Conservation (phyloP, 2,888 invertebrate species). For the Aproaerema taeniolella region DNA sequence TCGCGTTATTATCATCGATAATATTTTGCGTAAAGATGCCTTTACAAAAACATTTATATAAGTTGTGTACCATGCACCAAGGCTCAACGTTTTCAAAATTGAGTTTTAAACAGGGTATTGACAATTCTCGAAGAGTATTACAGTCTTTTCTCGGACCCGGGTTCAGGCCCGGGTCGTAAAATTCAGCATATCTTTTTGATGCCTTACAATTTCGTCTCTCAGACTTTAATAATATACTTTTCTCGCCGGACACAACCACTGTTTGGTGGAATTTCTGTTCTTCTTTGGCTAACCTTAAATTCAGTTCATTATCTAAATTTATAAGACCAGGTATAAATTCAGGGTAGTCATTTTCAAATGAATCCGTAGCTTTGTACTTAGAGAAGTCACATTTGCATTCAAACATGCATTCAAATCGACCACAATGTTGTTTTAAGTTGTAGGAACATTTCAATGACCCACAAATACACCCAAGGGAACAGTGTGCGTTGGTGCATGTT, state of each 20-base stretch:
- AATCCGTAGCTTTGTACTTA: slow-evolving; percentile 39
- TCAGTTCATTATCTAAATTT: slow-evolving; percentile 67
- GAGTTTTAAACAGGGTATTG: slow-evolving; percentile 38
- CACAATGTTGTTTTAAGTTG: slow-evolving; percentile 78
- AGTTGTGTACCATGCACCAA: slow-evolving; percentile 81
- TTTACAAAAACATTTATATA: slow-evolving; percentile 82
- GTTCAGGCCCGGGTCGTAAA: slow-evolving; percentile 51
- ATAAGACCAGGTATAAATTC: slow-evolving; percentile 48
- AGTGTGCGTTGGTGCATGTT: slow-evolving; percentile 73
- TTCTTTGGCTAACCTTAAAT: slow-evolving; percentile 79
- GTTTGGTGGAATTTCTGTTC: slow-evolving; percentile 86
- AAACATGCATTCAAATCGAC: slow-evolving; percentile 79
- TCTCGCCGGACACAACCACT: slow-evolving; percentile 80
- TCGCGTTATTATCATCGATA: no score
- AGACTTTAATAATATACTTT: slow-evolving; percentile 79
- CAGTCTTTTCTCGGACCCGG: slow-evolving; percentile 37
- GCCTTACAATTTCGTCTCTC: slow-evolving; percentile 76
- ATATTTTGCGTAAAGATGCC: slow-evolving; percentile 44
- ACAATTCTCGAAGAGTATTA: slow-evolving; percentile 30
- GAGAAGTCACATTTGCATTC: slow-evolving; percentile 59
- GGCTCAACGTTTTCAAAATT: slow-evolving; percentile 69
- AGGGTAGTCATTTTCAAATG: slow-evolving; percentile 32
- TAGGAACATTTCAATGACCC: slow-evolving; percentile 69
- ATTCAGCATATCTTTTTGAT: slow-evolving; percentile 80
- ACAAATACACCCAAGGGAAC: slow-evolving; percentile 82